A percentile compares a stretch with the other conserved stretches of the same genome.
Evolutionary conservation across 92 coral and sea anemone species (phyloP).

Genomic region (Zoanthus solanderi): DNA sequence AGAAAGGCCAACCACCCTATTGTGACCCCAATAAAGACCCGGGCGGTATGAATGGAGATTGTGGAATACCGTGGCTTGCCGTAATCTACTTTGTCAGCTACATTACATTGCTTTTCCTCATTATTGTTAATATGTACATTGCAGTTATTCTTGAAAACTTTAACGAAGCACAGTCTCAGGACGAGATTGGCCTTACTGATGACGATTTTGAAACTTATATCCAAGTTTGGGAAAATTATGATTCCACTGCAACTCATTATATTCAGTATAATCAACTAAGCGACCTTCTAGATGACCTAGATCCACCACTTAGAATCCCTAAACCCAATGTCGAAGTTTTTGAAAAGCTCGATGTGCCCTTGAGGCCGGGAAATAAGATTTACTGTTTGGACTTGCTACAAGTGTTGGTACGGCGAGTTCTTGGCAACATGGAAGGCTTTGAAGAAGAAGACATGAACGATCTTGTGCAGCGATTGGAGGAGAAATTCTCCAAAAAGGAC

Average conservation of each 20-base stretch:
- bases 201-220: conserved; percentile 97
- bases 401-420: conserved; percentile 80
- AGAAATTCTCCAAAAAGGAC: conserved; percentile 71
- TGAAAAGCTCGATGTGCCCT: conserved; percentile 81
- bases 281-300: conserved; percentile 92
- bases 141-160: conserved; percentile 99
- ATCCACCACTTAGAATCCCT: conserved; percentile 91
- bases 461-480: conserved; percentile 78
- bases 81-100: conserved; percentile 95
- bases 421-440: conserved; percentile 90
- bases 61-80: conserved; percentile 92
- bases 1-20: conserved; percentile 65
- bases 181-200: conserved; percentile 94
- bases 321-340: conserved; percentile 88
- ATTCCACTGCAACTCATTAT: conserved; percentile 86
- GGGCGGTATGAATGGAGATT: conserved; percentile 74
- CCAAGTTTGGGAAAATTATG: conserved; percentile 91
- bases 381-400: conserved; percentile 94
- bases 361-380: conserved; percentile 79
- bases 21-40: conserved; percentile 64
- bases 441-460: conserved; percentile 85
- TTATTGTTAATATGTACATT: conserved; percentile 97
- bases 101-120: conserved; percentile 88
- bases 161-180: conserved; percentile 97
- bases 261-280: conserved; percentile 82